These are phyloP conservation scores for Acipenser oxyrinchus DNA, from an alignment of 2,797 vertebrate species.

Conservation along the genomic window DNA sequence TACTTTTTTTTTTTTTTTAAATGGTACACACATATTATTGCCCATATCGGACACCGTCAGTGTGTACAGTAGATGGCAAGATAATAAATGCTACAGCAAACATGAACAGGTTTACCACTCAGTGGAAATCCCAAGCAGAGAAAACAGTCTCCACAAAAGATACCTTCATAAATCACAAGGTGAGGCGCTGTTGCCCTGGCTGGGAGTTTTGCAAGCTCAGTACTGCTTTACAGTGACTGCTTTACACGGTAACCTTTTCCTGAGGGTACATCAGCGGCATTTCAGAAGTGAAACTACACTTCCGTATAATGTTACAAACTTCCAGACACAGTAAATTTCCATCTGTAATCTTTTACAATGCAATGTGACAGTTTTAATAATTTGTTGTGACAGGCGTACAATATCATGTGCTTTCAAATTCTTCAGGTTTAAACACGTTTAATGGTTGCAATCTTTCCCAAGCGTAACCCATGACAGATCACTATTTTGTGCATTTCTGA, in stretches of 20 bases:
- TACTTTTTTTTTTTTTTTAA: too few species aligned
- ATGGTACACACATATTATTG: too few species aligned
- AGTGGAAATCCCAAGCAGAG: too few species aligned
- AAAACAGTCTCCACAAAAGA: too few species aligned
- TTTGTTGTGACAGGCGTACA: constrained; percentile 28
- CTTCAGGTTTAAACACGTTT: constrained; percentile 27
- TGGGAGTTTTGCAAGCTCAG: too few species aligned
- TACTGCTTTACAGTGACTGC: too few species aligned
- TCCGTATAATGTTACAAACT: constrained; percentile 23
- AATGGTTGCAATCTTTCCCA: constrained; percentile 17
- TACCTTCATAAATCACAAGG: too few species aligned
- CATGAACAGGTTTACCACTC: too few species aligned
- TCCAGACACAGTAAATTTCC: constrained; percentile 34
- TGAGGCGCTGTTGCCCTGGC: too few species aligned
- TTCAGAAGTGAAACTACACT: constrained; percentile 29
- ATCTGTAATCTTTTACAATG: constrained; percentile 17
- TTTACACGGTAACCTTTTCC: constrained; percentile 33
- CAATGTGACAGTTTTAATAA: constrained; percentile 36
- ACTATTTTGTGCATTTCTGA: constrained; percentile 55
- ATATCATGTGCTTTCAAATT: constrained; percentile 27
- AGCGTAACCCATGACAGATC: constrained; percentile 57
- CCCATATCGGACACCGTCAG: too few species aligned
- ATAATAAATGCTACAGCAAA: too few species aligned
- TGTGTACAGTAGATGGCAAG: too few species aligned
- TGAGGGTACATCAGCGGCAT: constrained; percentile 48